Percentiles rank a stretch among this genome's conserved stretches.
Conservation (phyloP, 2,113 vertebrate genomes). For the Lamprologus sp. region DNA sequence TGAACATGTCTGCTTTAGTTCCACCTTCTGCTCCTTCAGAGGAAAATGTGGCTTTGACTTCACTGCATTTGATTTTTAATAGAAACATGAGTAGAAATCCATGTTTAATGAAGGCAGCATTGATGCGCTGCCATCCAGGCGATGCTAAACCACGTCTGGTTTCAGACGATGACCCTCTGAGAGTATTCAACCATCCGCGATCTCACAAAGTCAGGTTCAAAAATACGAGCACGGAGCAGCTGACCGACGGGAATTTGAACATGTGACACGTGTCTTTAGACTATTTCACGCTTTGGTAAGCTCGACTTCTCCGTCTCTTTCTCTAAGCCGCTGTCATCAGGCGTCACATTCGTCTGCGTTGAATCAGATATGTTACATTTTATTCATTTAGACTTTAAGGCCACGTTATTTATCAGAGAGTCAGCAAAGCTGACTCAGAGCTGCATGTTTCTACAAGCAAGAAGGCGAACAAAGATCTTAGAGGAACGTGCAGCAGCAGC, state of each 20-base stretch:
- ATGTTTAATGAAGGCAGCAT: background rate
- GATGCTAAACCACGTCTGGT: background rate
- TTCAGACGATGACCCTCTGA: background rate
- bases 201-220: background rate
- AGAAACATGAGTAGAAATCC: background rate
- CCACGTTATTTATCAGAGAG: background rate
- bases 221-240: background rate
- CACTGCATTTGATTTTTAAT: background rate
- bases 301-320: fast-evolving
- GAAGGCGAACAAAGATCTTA: background rate
- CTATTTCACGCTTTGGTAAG: background rate
- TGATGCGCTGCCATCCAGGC: background rate
- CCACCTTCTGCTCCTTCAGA: background rate
- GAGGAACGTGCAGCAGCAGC: background rate
- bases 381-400: background rate
- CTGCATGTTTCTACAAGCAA: background rate
- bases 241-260: background rate
- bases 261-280: background rate
- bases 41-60: background rate
- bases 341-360: background rate
- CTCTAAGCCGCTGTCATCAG: background rate
- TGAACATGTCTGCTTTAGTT: background rate
- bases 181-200: fast-evolving
- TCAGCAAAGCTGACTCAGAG: background rate
- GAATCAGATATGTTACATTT: background rate